Evolutionary conservation across 2,888 invertebrate genomes (phyloP), one percentile per base, ranked within the genome.

Genomic region (Ormyrus labotus): DNA sequence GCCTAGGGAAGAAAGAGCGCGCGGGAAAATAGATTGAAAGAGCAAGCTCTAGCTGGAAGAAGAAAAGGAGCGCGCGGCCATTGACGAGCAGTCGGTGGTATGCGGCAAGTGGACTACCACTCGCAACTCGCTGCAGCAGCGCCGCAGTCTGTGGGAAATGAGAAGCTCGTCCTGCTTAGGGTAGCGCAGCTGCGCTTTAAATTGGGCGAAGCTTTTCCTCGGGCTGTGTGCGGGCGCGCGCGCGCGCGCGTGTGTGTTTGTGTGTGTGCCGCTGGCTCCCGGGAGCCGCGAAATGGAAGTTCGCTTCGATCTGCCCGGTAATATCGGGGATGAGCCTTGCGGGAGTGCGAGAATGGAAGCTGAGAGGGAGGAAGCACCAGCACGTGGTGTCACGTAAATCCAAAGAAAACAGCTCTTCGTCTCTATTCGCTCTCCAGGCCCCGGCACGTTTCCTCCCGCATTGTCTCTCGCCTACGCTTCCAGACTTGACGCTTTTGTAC

Each of bases 331-430:
- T 72, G 71, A 63, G 68, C 55, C 68, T 55, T 34, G 53, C 70
- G 71, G 19, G 61, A 63, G 34, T 61, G 57, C n/a, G 61, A 34
- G 34, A 19, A 47, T 11, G 13, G 5, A 47, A 8, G 45, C n/a
- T 47, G 61, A 19, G 51, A 69, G 65, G 61, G 74, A 83, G 82
- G 83, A 82, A 80, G 80, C 79, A 75, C 84, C 82, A 81, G 84
- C 85, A 84, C 86, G 85, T 81, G 85, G 86, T 85, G 85, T 88
- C 87, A 86, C 85, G 86, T 87, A 86, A 88, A 88, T 87, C 87
- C 85, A 86, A 86, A 87, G 85, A 87, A 88, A 88, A 87, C 85
- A 86, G 83, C 84, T 84, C 84, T 85, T 80, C 82, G 82, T 84
- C 85, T 84, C 83, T 80, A 84, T 83, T 85, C 80, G 78, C 76